Conservation (phyloP, 2,888 invertebrate genomes). For the Nomada fucata region DNA sequence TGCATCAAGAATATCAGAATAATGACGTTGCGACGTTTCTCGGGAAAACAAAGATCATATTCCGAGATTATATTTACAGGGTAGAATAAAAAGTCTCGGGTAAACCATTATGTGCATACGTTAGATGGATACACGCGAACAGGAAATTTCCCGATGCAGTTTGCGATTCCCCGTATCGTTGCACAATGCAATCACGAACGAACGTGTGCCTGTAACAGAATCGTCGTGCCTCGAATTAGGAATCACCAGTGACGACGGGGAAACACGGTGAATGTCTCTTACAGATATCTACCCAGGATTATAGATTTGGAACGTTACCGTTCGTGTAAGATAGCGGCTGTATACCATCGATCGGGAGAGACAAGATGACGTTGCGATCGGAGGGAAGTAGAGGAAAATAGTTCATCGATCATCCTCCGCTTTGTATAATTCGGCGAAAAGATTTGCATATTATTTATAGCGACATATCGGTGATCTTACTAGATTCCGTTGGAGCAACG, state of each 20-base stretch:
- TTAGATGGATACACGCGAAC: neutral
- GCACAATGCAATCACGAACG: constrained; percentile 1
- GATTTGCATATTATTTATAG: constrained; percentile 57
- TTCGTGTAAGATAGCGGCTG: neutral
- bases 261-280: constrained; percentile 25
- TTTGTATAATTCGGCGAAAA: neutral
- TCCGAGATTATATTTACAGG: neutral
- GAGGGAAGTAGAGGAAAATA: neutral
- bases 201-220: neutral
- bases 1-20: neutral
- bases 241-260: constrained; percentile 19
- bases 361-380: no score
- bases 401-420: neutral
- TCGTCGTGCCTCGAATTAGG: constrained; percentile 2
- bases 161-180: constrained; percentile 37
- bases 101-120: neutral
- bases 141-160: constrained; percentile 23
- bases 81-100: neutral
- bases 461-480: constrained; percentile 33
- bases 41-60: neutral
- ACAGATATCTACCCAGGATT: neutral
- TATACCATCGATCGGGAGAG: neutral
- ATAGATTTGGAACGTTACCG: constrained; percentile 1
- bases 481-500: constrained; percentile 54
- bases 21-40: neutral